Evolutionary conservation across 2,888 invertebrate species (phyloP), one percentile per base, ranked within the genome.

Genomic region (Diadegma fenestrale): DNA sequence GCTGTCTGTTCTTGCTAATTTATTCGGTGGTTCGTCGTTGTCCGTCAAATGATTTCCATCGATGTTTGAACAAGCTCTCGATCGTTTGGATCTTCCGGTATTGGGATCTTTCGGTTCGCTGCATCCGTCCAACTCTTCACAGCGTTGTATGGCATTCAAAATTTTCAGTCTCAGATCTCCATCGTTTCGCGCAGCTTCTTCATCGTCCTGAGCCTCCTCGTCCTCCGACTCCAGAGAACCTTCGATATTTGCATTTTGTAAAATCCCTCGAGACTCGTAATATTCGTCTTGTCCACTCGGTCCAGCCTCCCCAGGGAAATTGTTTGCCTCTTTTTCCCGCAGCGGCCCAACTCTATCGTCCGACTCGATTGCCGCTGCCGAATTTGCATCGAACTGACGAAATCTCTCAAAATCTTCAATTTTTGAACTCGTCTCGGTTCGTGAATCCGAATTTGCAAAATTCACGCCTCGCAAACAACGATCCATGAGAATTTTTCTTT

Each of bases 1-100:
- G 19, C 26, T 63, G 17, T 87, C 85, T 12, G 54, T 58, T 64
- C 72, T 84, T 37, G 78, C 48, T 45, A 75, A 19, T 58, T 87
- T 85, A 6, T 58, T 61, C 26, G 68, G 14, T 14, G 82, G 86
- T 43, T 61, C 85, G 19, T 71, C 77, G 5, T 68, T 76, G 64
- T 72, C 48, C 26, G 19, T 8, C 8, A 7, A 26, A 51, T 66
- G n/a, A 19, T 54, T n/a, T 17, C 77, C 41, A 61, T 80, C n/a
- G 14, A 41, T 10, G 14, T 10, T 51, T 8, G 48, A n/a, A n/a
- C 1, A 0, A 3, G 68, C 51, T 54, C 80, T 71, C 75, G 76
- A 22, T 73, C 82, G 77, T 48, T 85, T 85, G 7, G 58, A 61
- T 43, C 33, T 76, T 19, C 17, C 37, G 51, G 17, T 2, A 54